A percentile compares a stretch with the other conserved stretches of the same genome.
Evolutionary conservation across 2,113 vertebrate species (phyloP).

Genomic region (Lutjanus erythropterus): DNA sequence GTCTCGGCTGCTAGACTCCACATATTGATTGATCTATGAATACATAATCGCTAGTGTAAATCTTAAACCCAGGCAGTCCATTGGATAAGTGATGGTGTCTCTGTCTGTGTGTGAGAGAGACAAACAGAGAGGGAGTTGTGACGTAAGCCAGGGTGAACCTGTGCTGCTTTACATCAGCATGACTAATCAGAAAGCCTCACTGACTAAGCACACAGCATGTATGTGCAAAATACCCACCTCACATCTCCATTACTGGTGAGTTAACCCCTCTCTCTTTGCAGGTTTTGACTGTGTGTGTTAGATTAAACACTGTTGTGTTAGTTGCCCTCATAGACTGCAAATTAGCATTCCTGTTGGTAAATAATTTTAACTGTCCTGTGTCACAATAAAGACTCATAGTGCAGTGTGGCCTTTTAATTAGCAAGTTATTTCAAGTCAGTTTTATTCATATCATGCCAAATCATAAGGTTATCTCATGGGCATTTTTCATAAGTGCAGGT

Average conservation of each 20-base stretch:
- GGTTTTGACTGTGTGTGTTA: background rate
- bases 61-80: slow-evolving; percentile 61
- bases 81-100: slow-evolving; percentile 43
- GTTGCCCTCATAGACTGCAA: background rate
- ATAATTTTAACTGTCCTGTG: background rate
- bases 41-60: slow-evolving; percentile 81
- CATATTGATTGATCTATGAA: slow-evolving; percentile 84
- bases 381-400: slow-evolving; percentile 26
- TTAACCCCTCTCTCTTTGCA: background rate
- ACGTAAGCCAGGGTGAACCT: slow-evolving; percentile 15
- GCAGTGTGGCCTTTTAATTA: background rate
- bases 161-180: slow-evolving; percentile 24
- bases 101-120: background rate
- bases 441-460: too few relatives aligned
- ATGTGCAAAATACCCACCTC: slow-evolving; percentile 17
- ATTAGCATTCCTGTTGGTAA: slow-evolving; percentile 7
- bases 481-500: too few relatives aligned
- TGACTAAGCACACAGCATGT: slow-evolving; percentile 32
- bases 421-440: too few relatives aligned
- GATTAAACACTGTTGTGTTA: background rate
- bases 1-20: slow-evolving; percentile 67
- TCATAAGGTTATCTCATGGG: too few relatives aligned
- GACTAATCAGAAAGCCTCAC: slow-evolving; percentile 32
- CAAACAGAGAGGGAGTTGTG: background rate
- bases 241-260: slow-evolving; percentile 4